Conservation (phyloP, 1,140 invertebrate species). For the Tetramorium parvispinum region DNA sequence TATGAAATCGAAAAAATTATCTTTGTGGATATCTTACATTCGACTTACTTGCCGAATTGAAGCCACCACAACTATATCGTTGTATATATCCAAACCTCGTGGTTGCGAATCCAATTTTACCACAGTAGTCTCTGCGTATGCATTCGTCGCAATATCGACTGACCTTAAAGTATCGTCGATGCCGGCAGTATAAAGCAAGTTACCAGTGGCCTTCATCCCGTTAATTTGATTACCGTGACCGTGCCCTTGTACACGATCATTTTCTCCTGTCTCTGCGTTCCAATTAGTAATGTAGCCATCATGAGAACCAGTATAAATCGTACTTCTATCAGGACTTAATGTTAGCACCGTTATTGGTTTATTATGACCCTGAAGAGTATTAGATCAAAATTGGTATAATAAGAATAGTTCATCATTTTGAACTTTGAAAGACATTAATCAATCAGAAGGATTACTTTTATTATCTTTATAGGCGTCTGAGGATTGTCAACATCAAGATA, state of each 20-base stretch:
- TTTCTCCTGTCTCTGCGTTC: constrained; percentile 92
- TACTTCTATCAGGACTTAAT: constrained; percentile 90
- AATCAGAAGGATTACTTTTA: constrained; percentile 88
- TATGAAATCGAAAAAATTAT: constrained; percentile 1
- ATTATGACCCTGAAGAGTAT: constrained; percentile 93
- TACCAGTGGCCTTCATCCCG: constrained; percentile 91
- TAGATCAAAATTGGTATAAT: constrained; percentile 1
- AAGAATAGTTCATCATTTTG: background rate
- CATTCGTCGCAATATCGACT: constrained; percentile 88
- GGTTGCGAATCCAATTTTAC: constrained; percentile 96
- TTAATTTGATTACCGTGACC: constrained; percentile 98
- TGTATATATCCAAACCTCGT: constrained; percentile 92
- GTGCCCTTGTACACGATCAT: constrained; percentile 91
- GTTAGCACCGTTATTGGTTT: constrained; percentile 98
- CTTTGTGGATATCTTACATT: constrained; percentile 13
- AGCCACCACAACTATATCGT: constrained; percentile 91
- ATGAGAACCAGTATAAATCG: constrained; percentile 96
- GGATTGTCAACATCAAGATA: constrained; percentile 97
- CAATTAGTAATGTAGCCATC: constrained; percentile 96
- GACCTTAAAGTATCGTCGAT: constrained; percentile 95
- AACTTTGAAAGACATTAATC: background rate
- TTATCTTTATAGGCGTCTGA: constrained; percentile 91
- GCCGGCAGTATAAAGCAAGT: constrained; percentile 93
- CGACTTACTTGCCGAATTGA: constrained; percentile 92
- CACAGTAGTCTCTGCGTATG: constrained; percentile 88